Evolutionary conservation across 2,888 invertebrate genomes (phyloP).

Genomic region (Athripsodes cinereus): DNA sequence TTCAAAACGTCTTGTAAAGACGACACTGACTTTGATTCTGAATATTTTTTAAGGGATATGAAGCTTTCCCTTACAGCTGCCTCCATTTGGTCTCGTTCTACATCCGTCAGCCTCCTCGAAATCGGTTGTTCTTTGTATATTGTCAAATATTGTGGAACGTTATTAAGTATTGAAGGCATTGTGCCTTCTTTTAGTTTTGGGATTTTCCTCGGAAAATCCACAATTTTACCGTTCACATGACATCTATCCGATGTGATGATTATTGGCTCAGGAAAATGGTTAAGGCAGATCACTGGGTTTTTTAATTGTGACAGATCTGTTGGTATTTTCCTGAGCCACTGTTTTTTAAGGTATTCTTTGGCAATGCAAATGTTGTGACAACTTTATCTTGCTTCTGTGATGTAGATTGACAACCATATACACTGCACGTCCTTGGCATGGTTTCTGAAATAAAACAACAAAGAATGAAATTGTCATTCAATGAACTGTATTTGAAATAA

Average conservation of each 20-base stretch:
- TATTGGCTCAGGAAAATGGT: background rate
- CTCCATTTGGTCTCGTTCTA: background rate
- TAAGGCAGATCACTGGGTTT: background rate
- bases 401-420: background rate
- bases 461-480: background rate
- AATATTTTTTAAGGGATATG: background rate
- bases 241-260: background rate
- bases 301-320: background rate
- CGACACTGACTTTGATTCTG: background rate
- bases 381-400: background rate
- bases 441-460: background rate
- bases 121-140: background rate
- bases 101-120: background rate
- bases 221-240: background rate
- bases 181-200: background rate
- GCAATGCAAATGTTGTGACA: background rate
- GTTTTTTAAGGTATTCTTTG: background rate
- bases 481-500: background rate
- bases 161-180: background rate
- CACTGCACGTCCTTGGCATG: background rate
- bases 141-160: background rate
- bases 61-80: background rate
- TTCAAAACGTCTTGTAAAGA: background rate
- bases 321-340: background rate
- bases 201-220: background rate